Evolutionary conservation across 2,888 invertebrate species (phyloP), one percentile per base, ranked within the genome.

Genomic region (Pachydiplax longipennis): DNA sequence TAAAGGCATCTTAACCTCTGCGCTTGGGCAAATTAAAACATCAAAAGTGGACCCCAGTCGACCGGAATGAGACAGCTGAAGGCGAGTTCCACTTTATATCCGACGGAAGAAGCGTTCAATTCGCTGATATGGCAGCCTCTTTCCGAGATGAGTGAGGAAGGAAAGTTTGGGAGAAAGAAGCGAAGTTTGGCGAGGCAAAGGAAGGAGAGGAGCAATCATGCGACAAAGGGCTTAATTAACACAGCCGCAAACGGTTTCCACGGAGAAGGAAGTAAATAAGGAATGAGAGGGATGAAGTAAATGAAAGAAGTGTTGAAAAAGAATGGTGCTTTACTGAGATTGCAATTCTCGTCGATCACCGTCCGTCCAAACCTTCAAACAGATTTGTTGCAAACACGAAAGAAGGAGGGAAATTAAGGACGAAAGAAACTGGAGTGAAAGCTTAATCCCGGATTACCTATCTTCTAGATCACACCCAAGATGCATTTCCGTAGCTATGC

Each of bases 151-250:
- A 6, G n/a, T 65, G 61, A n/a, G 61, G 0, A 8, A 6, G 8
- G 65, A 25, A 65, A 8, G 65, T 8, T n/a, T 22, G 65, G 61
- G 61, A 15, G n/a, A n/a, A n/a, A 61, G 58, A 58, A 22, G 58
- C 13, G 61, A 61, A n/a, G 61, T 18, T 18, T 6, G 61, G 61
- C 44, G 18, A 80, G 61, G 61, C 44, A 37, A 80, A 80, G 80
- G 80, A 80, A 35, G 31, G n/a, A n/a, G 31, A 35, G 37, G 40
- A 37, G 3, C 81, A 81, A 18, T n/a, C 81, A 81, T 10, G 81
- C 37, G 44, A 81, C 81, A 81, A 40, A 81, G 81, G 40, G 44
- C 40, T 81, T 40, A 81, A 81, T 81, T 81, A 81, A 81, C 81
- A 81, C 81, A 15, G 37, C 37, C 81, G 40, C 81, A 81, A 81